Conservation (phyloP, 2,113 vertebrate species). For the Platichthys stellatus region DNA sequence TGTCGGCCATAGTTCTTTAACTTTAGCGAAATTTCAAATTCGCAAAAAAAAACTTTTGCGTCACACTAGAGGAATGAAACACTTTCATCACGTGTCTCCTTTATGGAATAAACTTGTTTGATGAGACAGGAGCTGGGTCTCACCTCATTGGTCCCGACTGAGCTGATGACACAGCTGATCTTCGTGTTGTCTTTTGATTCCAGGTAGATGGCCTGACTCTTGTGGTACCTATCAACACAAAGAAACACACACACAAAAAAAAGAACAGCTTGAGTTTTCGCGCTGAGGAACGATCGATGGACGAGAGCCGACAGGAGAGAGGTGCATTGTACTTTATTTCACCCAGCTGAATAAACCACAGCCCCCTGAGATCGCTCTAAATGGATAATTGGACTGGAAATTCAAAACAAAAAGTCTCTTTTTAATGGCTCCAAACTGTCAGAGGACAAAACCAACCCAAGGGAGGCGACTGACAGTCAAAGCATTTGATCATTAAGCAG, state of each 20-base stretch:
- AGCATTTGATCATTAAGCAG: slow-evolving; percentile 56
- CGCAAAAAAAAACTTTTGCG: no score
- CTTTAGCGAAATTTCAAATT: no score
- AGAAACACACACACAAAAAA: neutral
- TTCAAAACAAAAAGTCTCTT: slow-evolving; percentile 50
- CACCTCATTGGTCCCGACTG: slow-evolving; percentile 97
- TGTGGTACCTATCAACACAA: slow-evolving; percentile 90
- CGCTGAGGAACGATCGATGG: neutral
- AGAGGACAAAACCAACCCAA: slow-evolving; percentile 38
- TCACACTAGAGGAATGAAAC: no score
- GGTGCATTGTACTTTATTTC: slow-evolving; percentile 36
- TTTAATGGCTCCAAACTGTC: slow-evolving; percentile 50
- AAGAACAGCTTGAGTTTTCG: slow-evolving; percentile 15
- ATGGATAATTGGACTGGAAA: slow-evolving; percentile 59
- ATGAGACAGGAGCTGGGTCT: neutral
- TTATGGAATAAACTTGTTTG: no score
- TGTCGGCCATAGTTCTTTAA: no score
- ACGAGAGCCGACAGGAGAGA: slow-evolving; percentile 10
- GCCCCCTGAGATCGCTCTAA: slow-evolving; percentile 42
- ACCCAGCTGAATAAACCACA: slow-evolving; percentile 28
- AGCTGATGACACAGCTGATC: slow-evolving; percentile 98
- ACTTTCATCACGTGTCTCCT: no score
- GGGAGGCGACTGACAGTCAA: slow-evolving; percentile 36
- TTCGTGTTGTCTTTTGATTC: slow-evolving; percentile 99
- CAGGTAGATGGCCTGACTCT: slow-evolving; percentile 97